Evolutionary conservation across 2,797 vertebrate species (phyloP).

Genomic region (Florisuga fusca): DNA sequence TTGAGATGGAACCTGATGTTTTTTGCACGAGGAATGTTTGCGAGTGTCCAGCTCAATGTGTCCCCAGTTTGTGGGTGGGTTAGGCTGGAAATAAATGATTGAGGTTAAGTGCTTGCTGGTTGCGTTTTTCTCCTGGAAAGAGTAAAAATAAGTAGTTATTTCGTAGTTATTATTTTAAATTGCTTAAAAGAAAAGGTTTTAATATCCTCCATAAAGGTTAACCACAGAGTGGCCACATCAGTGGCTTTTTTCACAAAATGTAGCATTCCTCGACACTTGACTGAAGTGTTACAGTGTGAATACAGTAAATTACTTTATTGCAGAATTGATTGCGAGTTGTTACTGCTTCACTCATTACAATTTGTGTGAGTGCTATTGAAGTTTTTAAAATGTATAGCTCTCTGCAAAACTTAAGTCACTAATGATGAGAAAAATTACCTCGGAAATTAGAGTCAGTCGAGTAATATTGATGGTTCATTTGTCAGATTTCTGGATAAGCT

Average conservation of each 20-base stretch:
- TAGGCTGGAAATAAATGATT: not conserved
- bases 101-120: constrained; percentile 18
- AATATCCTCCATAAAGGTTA: not conserved
- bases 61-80: not conserved
- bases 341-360: constrained; percentile 11
- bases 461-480: constrained; percentile 42
- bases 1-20: not conserved
- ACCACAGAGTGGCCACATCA: not conserved
- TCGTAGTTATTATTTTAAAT: not conserved
- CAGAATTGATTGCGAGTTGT: constrained; percentile 34
- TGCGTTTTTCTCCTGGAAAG: constrained; percentile 4
- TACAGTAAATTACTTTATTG: constrained; percentile 46
- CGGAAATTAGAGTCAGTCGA: constrained; percentile 50
- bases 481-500: constrained; percentile 33
- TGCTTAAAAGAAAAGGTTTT: not conserved
- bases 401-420: constrained; percentile 28
- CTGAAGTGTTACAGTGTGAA: constrained; percentile 41
- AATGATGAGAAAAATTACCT: constrained; percentile 59
- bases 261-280: not conserved
- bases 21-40: not conserved
- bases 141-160: not conserved
- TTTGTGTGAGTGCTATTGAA: constrained; percentile 19
- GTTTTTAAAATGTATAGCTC: constrained; percentile 17
- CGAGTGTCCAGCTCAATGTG: not conserved
- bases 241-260: not conserved